A percentile compares a stretch with the other conserved stretches of the same genome.
These are phyloP conservation scores for Orchesella cincta DNA, from an alignment of 1,140 invertebrate species.

Conservation along the genomic window DNA sequence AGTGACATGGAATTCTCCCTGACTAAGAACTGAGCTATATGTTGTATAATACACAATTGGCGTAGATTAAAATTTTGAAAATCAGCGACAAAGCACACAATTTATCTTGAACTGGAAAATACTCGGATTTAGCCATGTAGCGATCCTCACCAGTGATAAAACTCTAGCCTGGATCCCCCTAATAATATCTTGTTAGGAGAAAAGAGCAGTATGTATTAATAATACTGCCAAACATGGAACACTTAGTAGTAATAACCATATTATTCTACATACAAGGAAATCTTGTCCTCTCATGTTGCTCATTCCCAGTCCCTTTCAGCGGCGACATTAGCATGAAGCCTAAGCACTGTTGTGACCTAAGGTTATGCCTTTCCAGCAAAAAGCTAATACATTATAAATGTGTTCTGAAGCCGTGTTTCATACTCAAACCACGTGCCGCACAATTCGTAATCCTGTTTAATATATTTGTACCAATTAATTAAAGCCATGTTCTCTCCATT, in stretches of 20 bases:
- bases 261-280: too few relatives aligned
- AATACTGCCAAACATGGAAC: too few relatives aligned
- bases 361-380: background rate
- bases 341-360: background rate
- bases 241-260: too few relatives aligned
- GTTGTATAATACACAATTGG: too few relatives aligned
- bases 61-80: background rate
- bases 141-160: background rate
- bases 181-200: too few relatives aligned
- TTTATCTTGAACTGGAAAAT: background rate
- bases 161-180: too few relatives aligned
- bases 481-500: background rate
- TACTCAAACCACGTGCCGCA: constrained; percentile 1
- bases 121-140: background rate
- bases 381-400: background rate
- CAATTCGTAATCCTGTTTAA: constrained; percentile 2
- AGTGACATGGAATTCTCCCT: too few relatives aligned
- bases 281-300: too few relatives aligned
- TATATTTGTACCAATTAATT: constrained; percentile 14
- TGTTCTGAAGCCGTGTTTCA: background rate
- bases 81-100: background rate
- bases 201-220: too few relatives aligned
- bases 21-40: too few relatives aligned
- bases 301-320: background rate
- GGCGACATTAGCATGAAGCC: background rate